A percentile compares a stretch with the other conserved stretches of the same genome.
These are phyloP conservation scores for Anguilla marmorata DNA, from an alignment of 2,797 vertebrate genomes.

Conservation along the genomic window DNA sequence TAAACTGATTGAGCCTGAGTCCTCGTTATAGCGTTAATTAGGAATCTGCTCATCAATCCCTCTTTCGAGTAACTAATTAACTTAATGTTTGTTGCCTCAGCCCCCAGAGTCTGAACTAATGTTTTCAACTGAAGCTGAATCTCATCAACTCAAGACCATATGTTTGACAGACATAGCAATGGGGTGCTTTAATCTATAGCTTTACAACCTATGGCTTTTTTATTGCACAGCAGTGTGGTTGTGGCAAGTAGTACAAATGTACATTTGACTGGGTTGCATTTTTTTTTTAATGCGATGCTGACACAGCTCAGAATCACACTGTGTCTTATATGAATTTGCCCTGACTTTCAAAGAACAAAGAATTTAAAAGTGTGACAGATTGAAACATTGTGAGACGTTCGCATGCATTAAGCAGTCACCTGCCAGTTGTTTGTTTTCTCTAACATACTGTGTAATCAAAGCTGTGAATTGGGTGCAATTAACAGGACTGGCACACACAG, in stretches of 20 bases:
- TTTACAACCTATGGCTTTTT: not conserved
- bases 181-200: not conserved
- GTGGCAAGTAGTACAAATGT: too few species aligned
- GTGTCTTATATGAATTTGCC: not conserved
- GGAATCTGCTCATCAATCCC: slow-evolving; percentile 29
- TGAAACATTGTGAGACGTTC: not conserved
- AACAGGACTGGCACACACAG: not conserved
- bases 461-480: not conserved
- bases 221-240: not conserved
- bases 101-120: slow-evolving; percentile 7
- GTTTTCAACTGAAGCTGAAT: not conserved
- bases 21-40: slow-evolving; percentile 26
- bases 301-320: not conserved
- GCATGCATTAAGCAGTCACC: not conserved
- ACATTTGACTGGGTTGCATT: not conserved
- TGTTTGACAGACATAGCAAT: slow-evolving; percentile 2
- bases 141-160: slow-evolving; percentile 16
- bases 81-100: slow-evolving; percentile 11
- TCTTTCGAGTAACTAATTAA: slow-evolving; percentile 35
- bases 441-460: not conserved
- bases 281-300: not conserved
- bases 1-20: not conserved
- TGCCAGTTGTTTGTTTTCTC: not conserved
- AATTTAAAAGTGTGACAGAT: not conserved
- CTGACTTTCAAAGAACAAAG: not conserved